Evolutionary conservation across 1,140 invertebrate species (phyloP).

Genomic region (Odontomachus brunneus): DNA sequence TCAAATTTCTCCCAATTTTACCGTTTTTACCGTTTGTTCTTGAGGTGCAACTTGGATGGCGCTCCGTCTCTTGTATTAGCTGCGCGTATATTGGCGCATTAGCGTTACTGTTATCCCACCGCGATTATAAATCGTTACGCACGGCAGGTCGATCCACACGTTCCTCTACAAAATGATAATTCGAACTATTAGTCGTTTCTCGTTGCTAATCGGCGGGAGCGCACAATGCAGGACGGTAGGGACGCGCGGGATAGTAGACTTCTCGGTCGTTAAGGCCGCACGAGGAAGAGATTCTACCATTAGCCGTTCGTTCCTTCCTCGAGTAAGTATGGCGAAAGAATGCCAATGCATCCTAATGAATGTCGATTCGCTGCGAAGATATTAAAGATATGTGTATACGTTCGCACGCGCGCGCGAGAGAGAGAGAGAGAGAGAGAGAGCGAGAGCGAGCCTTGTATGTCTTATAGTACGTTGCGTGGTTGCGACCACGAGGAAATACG

Average conservation of each 20-base stretch:
- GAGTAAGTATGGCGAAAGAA: conserved; percentile 59
- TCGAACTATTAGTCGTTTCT: conserved; percentile 37
- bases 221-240: conserved; percentile 38
- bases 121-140: background rate
- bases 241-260: conserved; percentile 53
- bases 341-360: conserved; percentile 73
- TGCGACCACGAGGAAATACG: background rate
- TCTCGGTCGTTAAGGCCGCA: conserved; percentile 41
- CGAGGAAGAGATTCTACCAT: conserved; percentile 58
- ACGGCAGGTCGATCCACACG: conserved; percentile 25
- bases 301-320: conserved; percentile 51
- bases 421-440: too few species aligned
- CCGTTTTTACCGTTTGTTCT: too few species aligned
- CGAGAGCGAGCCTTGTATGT: background rate
- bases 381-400: conserved; percentile 64
- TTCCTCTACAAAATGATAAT: conserved; percentile 33
- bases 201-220: conserved; percentile 48
- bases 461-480: background rate
- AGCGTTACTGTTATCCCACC: background rate
- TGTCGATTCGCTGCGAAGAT: conserved; percentile 68
- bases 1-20: too few species aligned
- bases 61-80: too few species aligned
- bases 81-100: conserved; percentile 4
- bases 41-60: too few species aligned
- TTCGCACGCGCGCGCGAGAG: background rate